These are phyloP conservation scores for Ormia ochracea DNA, from an alignment of 2,888 invertebrate genomes.

Conservation along the genomic window DNA sequence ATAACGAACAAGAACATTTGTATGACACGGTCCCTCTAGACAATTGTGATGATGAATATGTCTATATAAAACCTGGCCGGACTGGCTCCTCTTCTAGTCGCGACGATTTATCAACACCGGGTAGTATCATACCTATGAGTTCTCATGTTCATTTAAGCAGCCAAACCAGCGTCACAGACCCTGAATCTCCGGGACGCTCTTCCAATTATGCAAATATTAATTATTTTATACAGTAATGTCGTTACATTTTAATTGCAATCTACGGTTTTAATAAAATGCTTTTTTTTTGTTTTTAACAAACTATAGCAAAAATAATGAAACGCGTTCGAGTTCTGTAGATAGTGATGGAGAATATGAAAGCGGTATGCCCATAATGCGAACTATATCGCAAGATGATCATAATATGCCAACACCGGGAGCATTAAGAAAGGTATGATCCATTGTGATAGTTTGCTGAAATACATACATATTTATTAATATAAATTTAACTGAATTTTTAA, in stretches of 20 bases:
- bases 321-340: slow-evolving; percentile 78
- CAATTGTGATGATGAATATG: slow-evolving; percentile 84
- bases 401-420: slow-evolving; percentile 77
- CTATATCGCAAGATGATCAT: slow-evolving; percentile 82
- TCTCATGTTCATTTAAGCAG: slow-evolving; percentile 74
- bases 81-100: slow-evolving; percentile 82
- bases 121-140: slow-evolving; percentile 80
- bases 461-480: neutral
- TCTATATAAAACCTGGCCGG: slow-evolving; percentile 84
- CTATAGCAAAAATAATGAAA: slow-evolving; percentile 77
- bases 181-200: slow-evolving; percentile 87
- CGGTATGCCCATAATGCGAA: slow-evolving; percentile 79
- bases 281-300: slow-evolving; percentile 8
- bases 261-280: neutral
- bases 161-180: slow-evolving; percentile 79
- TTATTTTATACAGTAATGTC: slow-evolving; percentile 90
- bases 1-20: slow-evolving; percentile 82
- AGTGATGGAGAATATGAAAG: slow-evolving; percentile 78
- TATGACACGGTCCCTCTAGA: slow-evolving; percentile 85
- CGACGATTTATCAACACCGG: slow-evolving; percentile 81
- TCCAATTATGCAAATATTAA: slow-evolving; percentile 96
- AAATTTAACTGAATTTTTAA: neutral
- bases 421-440: slow-evolving; percentile 73
- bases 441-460: neutral
- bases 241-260: neutral